Percentiles rank a stretch among this genome's conserved stretches.
These are phyloP conservation scores for Drosophila navojoa DNA, from an alignment of 1,140 invertebrate species.

Conservation along the genomic window DNA sequence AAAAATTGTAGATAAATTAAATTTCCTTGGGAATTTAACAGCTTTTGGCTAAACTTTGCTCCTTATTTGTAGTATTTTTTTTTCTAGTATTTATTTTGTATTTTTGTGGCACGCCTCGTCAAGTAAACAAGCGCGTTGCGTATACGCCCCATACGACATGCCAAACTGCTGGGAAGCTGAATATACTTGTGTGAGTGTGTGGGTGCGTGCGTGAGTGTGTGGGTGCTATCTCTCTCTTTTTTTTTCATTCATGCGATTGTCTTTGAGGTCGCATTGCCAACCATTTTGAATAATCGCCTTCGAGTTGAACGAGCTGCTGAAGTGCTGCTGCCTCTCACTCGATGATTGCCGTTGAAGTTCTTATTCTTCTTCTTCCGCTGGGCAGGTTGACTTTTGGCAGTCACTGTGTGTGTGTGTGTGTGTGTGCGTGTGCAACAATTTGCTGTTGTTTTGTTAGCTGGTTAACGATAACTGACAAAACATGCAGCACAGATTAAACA, in stretches of 20 bases:
- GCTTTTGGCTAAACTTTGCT: background rate
- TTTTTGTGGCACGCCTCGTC: background rate
- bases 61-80: background rate
- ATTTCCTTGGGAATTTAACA: slow-evolving; percentile 42
- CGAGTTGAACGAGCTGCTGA: background rate
- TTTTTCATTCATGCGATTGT: background rate
- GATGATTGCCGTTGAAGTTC: slow-evolving; percentile 51
- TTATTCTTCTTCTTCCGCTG: background rate
- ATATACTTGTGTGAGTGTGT: slow-evolving; percentile 12
- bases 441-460: slow-evolving; percentile 39
- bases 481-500: slow-evolving; percentile 59
- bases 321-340: slow-evolving; percentile 24
- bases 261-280: slow-evolving; percentile 10
- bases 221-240: background rate
- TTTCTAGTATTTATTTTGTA: background rate
- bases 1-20: slow-evolving; percentile 50
- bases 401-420: slow-evolving; percentile 37
- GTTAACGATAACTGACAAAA: slow-evolving; percentile 64
- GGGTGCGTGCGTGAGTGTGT: slow-evolving; percentile 3
- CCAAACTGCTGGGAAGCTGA: slow-evolving; percentile 12
- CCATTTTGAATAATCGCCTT: slow-evolving; percentile 45
- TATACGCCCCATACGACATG: slow-evolving; percentile 35
- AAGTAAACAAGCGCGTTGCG: slow-evolving; percentile 39
- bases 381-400: background rate
- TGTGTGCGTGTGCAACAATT: slow-evolving; percentile 50